A percentile compares a stretch with the other conserved stretches of the same genome.
These are phyloP conservation scores for Pollenia labialis DNA, from an alignment of 2,888 invertebrate species.

Conservation along the genomic window DNA sequence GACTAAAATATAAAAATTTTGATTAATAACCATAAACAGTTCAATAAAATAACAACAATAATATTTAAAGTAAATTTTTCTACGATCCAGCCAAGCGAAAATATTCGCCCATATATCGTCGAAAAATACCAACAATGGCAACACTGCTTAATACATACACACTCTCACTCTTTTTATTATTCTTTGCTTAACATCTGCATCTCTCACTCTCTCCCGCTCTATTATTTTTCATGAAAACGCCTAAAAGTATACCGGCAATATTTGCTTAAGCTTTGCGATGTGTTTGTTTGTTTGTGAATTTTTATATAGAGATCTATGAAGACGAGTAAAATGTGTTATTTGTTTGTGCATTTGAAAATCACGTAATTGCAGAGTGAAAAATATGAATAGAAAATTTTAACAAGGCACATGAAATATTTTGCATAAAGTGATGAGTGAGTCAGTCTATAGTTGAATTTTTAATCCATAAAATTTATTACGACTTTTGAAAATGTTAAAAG, in stretches of 20 bases:
- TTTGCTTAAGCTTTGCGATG: slow-evolving; percentile 15
- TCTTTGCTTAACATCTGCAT: neutral
- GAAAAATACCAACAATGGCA: no score
- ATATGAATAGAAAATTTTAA: neutral
- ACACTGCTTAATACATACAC: neutral
- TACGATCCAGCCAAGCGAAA: no score
- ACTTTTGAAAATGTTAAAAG: no score
- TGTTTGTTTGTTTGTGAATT: neutral
- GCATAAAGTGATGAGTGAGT: neutral
- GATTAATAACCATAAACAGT: no score
- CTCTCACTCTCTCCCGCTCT: neutral
- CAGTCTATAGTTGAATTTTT: no score
- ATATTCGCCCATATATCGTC: no score
- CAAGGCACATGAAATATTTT: neutral
- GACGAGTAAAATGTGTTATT: neutral
- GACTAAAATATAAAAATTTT: no score
- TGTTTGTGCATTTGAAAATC: neutral
- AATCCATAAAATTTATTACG: no score
- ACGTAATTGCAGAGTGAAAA: slow-evolving; percentile 6
- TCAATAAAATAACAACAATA: no score
- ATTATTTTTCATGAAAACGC: neutral
- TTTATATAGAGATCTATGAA: neutral
- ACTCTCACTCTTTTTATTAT: neutral
- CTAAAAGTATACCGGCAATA: slow-evolving; percentile 32
- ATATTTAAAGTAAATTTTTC: no score